These are phyloP conservation scores for Hecatera dysodea DNA, from an alignment of 2,888 invertebrate species.

Conservation along the genomic window DNA sequence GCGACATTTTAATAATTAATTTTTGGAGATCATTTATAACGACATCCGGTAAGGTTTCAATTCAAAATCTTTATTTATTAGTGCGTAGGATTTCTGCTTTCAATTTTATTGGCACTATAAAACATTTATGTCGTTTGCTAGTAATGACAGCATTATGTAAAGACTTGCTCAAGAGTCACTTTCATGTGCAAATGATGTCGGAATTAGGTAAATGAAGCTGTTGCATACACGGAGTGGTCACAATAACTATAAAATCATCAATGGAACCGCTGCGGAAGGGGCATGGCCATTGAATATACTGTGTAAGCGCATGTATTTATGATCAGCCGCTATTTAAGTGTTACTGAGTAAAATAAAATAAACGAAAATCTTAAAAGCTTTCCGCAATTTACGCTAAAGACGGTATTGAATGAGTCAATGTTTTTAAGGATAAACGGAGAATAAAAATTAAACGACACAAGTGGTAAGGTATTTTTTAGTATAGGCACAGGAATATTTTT, in stretches of 20 bases:
- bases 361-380: constrained; percentile 71
- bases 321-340: constrained; percentile 16
- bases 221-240: constrained; percentile 57
- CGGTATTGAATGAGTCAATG: constrained; percentile 55
- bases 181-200: constrained; percentile 69
- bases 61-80: constrained; percentile 68
- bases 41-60: constrained; percentile 72
- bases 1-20: constrained; percentile 69
- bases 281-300: constrained; percentile 32
- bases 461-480: no score
- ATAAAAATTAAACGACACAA: constrained; percentile 17
- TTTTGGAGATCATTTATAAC: constrained; percentile 69
- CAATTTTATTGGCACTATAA: constrained; percentile 75
- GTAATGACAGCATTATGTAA: constrained; percentile 67
- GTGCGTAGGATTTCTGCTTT: constrained; percentile 73
- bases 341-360: constrained; percentile 48
- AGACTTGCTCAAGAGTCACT: constrained; percentile 62
- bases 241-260: constrained; percentile 54
- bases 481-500: no score
- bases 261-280: constrained; percentile 58
- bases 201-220: constrained; percentile 63
- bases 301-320: constrained; percentile 18
- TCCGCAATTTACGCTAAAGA: constrained; percentile 63
- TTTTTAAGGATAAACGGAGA: constrained; percentile 52
- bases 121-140: constrained; percentile 65